Base-by-base conservation (phyloP, 2,113 vertebrate genomes). In the Mobula birostris region DNA sequence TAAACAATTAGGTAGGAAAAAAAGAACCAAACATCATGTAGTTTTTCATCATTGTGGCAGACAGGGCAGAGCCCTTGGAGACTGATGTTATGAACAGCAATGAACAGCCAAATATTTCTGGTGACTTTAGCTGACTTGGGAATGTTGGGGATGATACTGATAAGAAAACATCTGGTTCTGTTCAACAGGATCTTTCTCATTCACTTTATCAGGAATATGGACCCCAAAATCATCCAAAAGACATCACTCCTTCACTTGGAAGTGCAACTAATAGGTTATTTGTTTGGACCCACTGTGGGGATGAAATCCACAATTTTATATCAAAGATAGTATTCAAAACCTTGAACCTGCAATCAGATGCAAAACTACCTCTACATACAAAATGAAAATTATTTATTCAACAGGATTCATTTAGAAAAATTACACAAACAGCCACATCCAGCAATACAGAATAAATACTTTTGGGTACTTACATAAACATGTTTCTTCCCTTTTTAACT, bases 401-500 rank as follows among this genome's bases (percentile, higher is more conserved):
- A 29, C 58, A 29, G 7, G 82, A 12, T 85, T 56, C 24, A 21
- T 85, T 85, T 27, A 61, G 17, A 85, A 85, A 85, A 85, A 58
- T 1, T 61, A 32, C 7, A 79, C 77, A 90, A 90, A n/a, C 66
- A 66, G 58, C 61, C 27, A 32, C 1, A 7, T 63, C 29, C 15
- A 66, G 29, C 56, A 66, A 63, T 17, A 63, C 7, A 63, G 83
- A 90, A 90, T 63, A 90, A 66, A 90, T 90, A 90, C 29, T 29
- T 19, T 3, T 66, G 61, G 66, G n/a, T 90, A 90, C 85, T 90
- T 90, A 90, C 85, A 12, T 90, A 90, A 66, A 90, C 85, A 90
- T 90, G 61, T 66, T 66, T 66, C 85, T 32, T 90, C 85, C 15
- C n/a, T 90, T 88, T 88, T 79, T n/a, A 61, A n/a, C 12, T 15